Base-by-base conservation (phyloP, 2,888 invertebrate species). In the Tanytarsus gracilentus region DNA sequence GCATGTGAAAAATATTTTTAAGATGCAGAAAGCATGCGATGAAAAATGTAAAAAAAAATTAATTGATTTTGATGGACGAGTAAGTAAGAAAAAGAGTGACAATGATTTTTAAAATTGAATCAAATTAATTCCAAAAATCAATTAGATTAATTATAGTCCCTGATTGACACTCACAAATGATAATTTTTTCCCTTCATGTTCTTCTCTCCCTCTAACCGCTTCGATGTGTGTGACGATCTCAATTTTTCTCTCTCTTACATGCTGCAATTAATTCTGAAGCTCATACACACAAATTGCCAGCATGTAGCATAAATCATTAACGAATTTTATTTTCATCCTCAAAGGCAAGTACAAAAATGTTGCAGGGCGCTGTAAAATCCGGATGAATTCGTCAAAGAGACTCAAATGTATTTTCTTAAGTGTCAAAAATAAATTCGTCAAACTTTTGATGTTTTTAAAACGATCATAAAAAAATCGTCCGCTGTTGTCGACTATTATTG, bases 381-480 rank as follows among this genome's bases (percentile, higher is more conserved):
- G 51, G 51, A 51, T 30, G 29, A 51, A 51, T 51, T 51, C 51
- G 21, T 51, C 51, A 51, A 14, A 25, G 27, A 50, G 27, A 36
- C 14, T 39, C 14, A 25, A 39, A 36, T 55, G 53, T 48, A n/a
- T 55, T 23, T 18, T 48, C 48, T 40, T 27, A 48, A 21, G 48
- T 58, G 48, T 48, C 58, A 58, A 30, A 58, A 55, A 58, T 44
- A 58, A 58, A 58, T 58, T 58, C 58, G 39, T 58, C 58, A 48
- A 58, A 56, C 56, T 55, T 33, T 51, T 55, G 55, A 55, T 55
- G 36, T 56, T 56, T 55, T 55, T 56, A 40, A 58, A 58, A 48
- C 44, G 44, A 40, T 58, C 58, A 58, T 58, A 58, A 58, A 58
- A 58, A n/a, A n/a, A n/a, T n/a, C n/a, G n/a, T n/a, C n/a, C n/a